Evolutionary conservation across 2,113 vertebrate species (phyloP).

Genomic region (Orientallactaga bullata): DNA sequence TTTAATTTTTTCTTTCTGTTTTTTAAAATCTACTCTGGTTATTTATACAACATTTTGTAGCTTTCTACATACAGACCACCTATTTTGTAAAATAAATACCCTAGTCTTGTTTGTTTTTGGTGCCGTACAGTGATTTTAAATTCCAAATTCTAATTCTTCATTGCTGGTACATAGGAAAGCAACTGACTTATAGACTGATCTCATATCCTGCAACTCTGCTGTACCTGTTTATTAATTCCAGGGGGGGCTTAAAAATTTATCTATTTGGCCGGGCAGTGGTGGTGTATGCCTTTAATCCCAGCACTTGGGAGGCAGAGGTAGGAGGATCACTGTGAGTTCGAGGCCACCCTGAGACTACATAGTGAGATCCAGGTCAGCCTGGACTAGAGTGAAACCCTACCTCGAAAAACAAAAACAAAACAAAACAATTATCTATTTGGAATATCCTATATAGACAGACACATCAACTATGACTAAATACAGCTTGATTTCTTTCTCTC

Average conservation of each 20-base stretch:
- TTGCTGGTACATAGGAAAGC: slow-evolving; percentile 17
- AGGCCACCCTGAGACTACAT: too few species aligned
- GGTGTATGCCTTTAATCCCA: too few species aligned
- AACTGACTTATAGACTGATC: not conserved
- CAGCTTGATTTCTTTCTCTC: slow-evolving; percentile 6
- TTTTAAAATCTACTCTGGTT: not conserved
- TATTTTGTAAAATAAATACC: not conserved
- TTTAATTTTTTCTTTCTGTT: not conserved
- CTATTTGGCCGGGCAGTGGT: too few species aligned
- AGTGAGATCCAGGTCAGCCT: too few species aligned
- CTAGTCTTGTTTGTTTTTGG: not conserved
- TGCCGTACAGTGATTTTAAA: not conserved
- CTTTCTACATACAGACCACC: not conserved
- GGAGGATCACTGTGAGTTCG: too few species aligned
- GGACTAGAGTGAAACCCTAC: too few species aligned
- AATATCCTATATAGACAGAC: not conserved
- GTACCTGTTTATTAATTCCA: not conserved
- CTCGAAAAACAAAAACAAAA: too few species aligned
- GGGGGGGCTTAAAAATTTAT: not conserved
- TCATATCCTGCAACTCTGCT: not conserved
- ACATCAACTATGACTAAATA: slow-evolving; percentile 39
- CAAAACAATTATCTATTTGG: not conserved
- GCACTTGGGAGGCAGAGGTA: too few species aligned
- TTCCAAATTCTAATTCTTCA: slow-evolving; percentile 11
- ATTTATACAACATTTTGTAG: not conserved